phyloP scores from a whole-genome alignment of 2,113 vertebrate genomes.

The Chitala chitala region DNA sequence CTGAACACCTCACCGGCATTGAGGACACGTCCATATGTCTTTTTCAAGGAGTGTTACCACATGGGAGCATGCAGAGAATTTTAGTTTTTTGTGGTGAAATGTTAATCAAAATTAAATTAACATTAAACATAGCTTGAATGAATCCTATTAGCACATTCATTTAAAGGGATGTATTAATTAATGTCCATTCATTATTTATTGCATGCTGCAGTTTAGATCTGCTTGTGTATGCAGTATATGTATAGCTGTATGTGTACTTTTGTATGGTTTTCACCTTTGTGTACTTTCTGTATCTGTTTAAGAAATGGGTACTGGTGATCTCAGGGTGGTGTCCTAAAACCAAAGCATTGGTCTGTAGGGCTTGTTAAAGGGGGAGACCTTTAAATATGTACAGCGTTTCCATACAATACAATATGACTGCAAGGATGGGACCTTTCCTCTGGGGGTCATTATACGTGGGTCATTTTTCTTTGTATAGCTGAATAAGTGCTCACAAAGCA shows the following conservation, averaged over 20 bases:
- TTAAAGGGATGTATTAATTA: conserved; percentile 2
- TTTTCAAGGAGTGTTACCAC: conserved; percentile 18
- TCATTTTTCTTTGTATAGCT: neutral
- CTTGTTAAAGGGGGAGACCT: too few relatives aligned
- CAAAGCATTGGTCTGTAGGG: too few relatives aligned
- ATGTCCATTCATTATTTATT: neutral
- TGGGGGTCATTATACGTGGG: neutral
- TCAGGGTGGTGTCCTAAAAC: too few relatives aligned
- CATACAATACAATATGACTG: too few relatives aligned
- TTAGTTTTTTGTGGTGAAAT: neutral
- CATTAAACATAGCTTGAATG: conserved; percentile 19
- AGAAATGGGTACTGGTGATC: too few relatives aligned
- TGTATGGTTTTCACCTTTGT: too few relatives aligned
- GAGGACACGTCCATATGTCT: conserved; percentile 8
- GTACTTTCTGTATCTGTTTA: too few relatives aligned
- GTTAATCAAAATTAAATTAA: conserved; percentile 11
- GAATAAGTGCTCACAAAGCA: neutral
- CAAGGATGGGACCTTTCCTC: neutral
- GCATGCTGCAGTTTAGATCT: neutral
- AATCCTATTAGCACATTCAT: too few relatives aligned
- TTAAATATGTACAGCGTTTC: too few relatives aligned
- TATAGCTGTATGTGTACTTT: too few relatives aligned
- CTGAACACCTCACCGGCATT: conserved; percentile 12
- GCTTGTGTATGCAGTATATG: too few relatives aligned
- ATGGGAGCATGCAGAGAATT: neutral